Conservation (phyloP, 2,888 invertebrate genomes). For the Toxonevra muliebris region DNA sequence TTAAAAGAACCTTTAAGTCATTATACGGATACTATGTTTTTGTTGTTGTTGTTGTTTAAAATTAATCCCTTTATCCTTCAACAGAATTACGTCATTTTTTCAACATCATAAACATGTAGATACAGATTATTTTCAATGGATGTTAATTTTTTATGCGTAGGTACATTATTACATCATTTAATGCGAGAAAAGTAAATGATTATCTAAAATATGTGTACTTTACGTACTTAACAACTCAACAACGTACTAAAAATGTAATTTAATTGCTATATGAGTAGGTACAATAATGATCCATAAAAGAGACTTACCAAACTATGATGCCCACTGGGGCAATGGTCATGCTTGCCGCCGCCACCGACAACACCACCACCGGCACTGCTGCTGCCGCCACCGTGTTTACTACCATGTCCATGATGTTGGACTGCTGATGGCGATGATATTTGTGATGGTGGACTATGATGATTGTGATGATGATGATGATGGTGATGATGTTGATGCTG, state of each 20-base stretch:
- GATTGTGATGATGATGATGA: slow-evolving; percentile 40
- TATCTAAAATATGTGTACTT: neutral
- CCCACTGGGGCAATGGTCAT: slow-evolving; percentile 59
- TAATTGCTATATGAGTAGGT: neutral
- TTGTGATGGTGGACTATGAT: slow-evolving; percentile 41
- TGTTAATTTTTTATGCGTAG: neutral
- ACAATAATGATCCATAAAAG: neutral
- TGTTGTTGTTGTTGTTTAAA: neutral
- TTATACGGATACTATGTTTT: neutral
- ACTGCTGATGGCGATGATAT: slow-evolving; percentile 39
- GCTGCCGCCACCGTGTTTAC: slow-evolving; percentile 31
- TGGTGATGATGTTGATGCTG: slow-evolving; percentile 15
- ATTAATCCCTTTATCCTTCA: slow-evolving; percentile 9
- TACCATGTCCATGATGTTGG: slow-evolving; percentile 34
- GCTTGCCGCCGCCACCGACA: slow-evolving; percentile 45
- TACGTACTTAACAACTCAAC: neutral
- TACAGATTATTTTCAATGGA: slow-evolving; percentile 17
- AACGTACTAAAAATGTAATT: neutral
- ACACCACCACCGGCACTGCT: neutral
- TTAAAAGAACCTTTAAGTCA: neutral
- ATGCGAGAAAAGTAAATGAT: neutral
- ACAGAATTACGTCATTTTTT: slow-evolving; percentile 35
- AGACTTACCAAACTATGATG: slow-evolving; percentile 59
- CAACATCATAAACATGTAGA: slow-evolving; percentile 19
- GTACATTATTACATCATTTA: neutral